phyloP scores from a whole-genome alignment of 2,113 vertebrate genomes.

The Hippocampus barbouri region DNA sequence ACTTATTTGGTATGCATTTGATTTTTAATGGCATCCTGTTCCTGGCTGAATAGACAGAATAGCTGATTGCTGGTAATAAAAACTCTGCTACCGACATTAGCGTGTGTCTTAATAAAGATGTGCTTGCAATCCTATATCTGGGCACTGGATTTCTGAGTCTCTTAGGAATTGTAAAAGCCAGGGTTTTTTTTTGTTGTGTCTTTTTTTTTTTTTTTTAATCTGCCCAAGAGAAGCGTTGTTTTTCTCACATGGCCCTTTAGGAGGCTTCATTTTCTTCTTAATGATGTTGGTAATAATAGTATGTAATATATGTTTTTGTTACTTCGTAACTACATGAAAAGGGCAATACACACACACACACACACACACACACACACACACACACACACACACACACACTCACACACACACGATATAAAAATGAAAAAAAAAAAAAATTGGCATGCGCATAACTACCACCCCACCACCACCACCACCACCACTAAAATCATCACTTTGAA shows the following conservation, averaged over 20 bases:
- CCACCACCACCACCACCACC: too few relatives aligned
- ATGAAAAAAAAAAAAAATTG: background rate
- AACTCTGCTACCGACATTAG: background rate
- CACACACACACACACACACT: background rate
- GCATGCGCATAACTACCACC: background rate
- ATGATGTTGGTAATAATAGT: background rate
- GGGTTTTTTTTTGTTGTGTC: background rate
- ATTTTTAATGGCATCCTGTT: conserved; percentile 21
- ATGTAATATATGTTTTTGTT: background rate
- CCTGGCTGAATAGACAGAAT: background rate
- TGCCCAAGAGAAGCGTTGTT: background rate
- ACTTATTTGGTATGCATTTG: conserved; percentile 11
- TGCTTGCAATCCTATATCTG: background rate
- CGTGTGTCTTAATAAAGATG: background rate
- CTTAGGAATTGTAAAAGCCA: background rate
- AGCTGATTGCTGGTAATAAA: conserved; percentile 5
- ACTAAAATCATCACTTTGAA: background rate
- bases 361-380: too few relatives aligned
- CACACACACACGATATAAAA: background rate
- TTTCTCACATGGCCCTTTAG: background rate
- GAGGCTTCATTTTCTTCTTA: background rate
- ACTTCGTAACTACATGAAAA: background rate
- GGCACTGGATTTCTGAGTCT: background rate
- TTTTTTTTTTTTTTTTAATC: background rate
- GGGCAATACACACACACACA: background rate